These are phyloP conservation scores for Caenorhabditis imperialis DNA, from an alignment of 2,888 invertebrate species.

Conservation along the genomic window DNA sequence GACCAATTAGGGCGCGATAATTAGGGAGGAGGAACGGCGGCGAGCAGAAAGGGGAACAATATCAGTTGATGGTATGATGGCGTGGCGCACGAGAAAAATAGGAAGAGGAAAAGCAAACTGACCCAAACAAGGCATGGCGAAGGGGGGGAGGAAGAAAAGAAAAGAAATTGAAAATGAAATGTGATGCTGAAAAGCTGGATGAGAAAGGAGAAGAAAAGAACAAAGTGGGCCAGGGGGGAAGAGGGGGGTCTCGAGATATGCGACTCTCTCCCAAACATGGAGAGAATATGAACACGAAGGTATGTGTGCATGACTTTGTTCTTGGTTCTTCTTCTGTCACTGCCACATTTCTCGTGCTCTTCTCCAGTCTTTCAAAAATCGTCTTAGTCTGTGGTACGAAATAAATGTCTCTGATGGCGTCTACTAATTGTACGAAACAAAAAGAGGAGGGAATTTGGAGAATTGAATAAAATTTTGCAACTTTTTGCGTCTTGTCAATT, in stretches of 20 bases:
- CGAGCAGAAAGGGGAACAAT: neutral
- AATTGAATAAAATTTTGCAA: conserved; percentile 16
- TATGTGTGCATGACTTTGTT: too few relatives aligned
- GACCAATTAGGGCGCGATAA: too few relatives aligned
- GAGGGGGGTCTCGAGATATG: conserved; percentile 31
- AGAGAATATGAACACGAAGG: too few relatives aligned
- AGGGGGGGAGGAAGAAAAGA: conserved; percentile 6
- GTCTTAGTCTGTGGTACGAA: too few relatives aligned
- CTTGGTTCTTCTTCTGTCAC: too few relatives aligned
- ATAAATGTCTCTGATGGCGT: too few relatives aligned
- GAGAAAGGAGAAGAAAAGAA: too few relatives aligned
- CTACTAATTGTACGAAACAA: too few relatives aligned
- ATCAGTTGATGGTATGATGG: conserved; percentile 9
- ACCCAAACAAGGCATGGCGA: neutral
- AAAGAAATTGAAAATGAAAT: conserved; percentile 55
- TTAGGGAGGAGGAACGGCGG: conserved; percentile 3
- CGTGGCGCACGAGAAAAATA: neutral
- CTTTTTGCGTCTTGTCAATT: conserved; percentile 9
- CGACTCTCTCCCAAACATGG: conserved; percentile 4
- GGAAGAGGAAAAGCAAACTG: neutral
- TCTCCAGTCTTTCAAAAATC: too few relatives aligned
- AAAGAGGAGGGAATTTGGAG: too few relatives aligned
- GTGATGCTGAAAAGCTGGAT: conserved; percentile 57
- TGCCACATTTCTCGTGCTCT: too few relatives aligned
- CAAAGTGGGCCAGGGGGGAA: conserved; percentile 31